A percentile compares a stretch with the other conserved stretches of the same genome.
Evolutionary conservation across 2,113 vertebrate species (phyloP).

Genomic region (Halcyon senegalensis): DNA sequence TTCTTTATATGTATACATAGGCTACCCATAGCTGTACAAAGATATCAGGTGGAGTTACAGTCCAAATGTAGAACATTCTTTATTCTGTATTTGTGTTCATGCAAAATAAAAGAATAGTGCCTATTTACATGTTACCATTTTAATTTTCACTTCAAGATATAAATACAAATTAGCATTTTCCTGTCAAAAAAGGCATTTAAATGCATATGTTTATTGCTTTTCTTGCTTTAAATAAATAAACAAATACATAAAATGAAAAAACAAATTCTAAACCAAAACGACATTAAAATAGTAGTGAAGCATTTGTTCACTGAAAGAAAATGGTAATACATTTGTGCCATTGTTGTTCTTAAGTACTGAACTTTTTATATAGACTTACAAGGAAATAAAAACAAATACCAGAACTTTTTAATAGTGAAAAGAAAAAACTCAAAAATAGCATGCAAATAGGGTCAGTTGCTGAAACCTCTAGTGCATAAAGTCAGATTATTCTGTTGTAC

Average conservation of each 20-base stretch:
- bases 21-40: neutral
- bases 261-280: neutral
- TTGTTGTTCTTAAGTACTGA: neutral
- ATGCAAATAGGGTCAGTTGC: neutral
- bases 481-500: neutral
- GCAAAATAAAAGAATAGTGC: neutral
- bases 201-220: neutral
- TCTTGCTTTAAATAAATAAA: neutral
- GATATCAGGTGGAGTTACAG: neutral
- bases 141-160: neutral
- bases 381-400: neutral
- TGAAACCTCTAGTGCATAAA: neutral
- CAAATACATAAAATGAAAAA: neutral
- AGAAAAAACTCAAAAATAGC: neutral
- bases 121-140: neutral
- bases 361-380: neutral
- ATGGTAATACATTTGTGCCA: neutral
- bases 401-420: neutral
- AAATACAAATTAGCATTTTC: neutral
- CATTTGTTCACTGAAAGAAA: neutral
- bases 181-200: neutral
- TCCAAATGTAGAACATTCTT: neutral
- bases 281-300: neutral
- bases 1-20: neutral
- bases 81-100: neutral